A percentile compares a stretch with the other conserved stretches of the same genome.
Evolutionary conservation across 2,888 invertebrate species (phyloP).

Genomic region (Asteroscopus sphinx): DNA sequence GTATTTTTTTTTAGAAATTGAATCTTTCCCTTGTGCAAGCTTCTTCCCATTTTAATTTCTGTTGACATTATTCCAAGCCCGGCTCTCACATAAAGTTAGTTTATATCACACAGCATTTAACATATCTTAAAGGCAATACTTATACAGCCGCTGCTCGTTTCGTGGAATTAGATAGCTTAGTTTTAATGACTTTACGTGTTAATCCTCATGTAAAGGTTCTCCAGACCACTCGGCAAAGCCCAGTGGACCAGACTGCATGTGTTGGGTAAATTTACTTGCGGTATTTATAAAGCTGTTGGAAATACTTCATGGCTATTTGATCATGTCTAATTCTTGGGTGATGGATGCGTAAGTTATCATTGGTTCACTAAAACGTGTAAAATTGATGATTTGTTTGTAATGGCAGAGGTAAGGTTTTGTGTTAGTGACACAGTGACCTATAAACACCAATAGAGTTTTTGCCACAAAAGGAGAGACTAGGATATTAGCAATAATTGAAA

Average conservation of each 20-base stretch:
- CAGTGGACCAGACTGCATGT: too few species aligned
- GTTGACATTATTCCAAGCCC: too few species aligned
- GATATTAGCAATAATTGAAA: too few species aligned
- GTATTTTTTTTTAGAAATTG: too few species aligned
- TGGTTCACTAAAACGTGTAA: slow-evolving; percentile 31
- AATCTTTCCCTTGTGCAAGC: too few species aligned
- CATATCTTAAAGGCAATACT: too few species aligned
- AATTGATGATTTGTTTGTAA: slow-evolving; percentile 21
- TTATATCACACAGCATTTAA: too few species aligned
- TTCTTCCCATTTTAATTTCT: too few species aligned
- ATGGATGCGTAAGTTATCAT: slow-evolving; percentile 21
- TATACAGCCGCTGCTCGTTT: too few species aligned
- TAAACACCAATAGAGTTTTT: slow-evolving; percentile 9
- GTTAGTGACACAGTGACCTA: slow-evolving; percentile 25
- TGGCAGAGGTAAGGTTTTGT: slow-evolving; percentile 19
- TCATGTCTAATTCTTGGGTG: slow-evolving; percentile 16
- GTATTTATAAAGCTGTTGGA: slow-evolving; percentile 13
- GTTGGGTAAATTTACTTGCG: slow-evolving; percentile 2
- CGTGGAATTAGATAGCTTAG: too few species aligned
- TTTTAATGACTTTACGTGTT: slow-evolving; percentile 23
- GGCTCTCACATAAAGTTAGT: too few species aligned
- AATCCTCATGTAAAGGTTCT: slow-evolving; percentile 4
- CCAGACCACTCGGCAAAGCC: not conserved
- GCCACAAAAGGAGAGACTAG: slow-evolving; percentile 4
- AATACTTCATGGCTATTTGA: slow-evolving; percentile 16